phyloP scores from a whole-genome alignment of 2,797 vertebrate species.

The Phoeniculus purpureus region DNA sequence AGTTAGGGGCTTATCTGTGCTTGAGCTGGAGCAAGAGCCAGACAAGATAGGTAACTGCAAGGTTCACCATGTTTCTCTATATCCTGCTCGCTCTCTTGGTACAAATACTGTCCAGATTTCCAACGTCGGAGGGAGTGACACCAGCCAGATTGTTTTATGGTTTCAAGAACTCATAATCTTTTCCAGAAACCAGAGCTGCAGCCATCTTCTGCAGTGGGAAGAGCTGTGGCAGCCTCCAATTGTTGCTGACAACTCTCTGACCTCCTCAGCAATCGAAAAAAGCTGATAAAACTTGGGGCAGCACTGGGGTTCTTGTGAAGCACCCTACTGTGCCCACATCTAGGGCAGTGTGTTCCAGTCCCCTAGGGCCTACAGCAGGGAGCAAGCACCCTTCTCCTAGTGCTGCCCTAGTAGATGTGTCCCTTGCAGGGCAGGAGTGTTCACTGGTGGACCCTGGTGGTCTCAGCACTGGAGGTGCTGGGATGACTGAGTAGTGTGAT shows the following conservation, averaged over 20 bases:
- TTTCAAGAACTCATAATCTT: slow-evolving; percentile 52
- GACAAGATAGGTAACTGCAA: background rate
- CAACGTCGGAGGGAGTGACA: slow-evolving; percentile 41
- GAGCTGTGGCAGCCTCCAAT: background rate
- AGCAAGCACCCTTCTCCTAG: background rate
- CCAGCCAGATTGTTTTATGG: slow-evolving; percentile 47
- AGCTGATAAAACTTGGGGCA: background rate
- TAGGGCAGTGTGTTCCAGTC: fast-evolving
- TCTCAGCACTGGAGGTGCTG: background rate
- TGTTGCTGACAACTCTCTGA: background rate
- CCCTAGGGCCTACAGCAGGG: fast-evolving
- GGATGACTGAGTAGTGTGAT: fast-evolving
- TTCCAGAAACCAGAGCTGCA: slow-evolving; percentile 51
- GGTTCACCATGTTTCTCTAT: slow-evolving; percentile 26
- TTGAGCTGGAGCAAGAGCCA: background rate
- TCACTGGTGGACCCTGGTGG: fast-evolving
- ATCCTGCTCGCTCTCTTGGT: slow-evolving; percentile 46
- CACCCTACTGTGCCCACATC: background rate
- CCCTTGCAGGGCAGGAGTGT: fast-evolving
- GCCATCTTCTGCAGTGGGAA: background rate
- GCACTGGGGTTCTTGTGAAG: background rate
- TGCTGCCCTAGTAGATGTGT: fast-evolving
- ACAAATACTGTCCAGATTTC: slow-evolving; percentile 64
- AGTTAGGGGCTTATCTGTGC: background rate
- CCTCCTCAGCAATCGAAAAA: background rate